Conservation (phyloP, 2,797 vertebrate genomes). For the Coendou prehensilis region DNA sequence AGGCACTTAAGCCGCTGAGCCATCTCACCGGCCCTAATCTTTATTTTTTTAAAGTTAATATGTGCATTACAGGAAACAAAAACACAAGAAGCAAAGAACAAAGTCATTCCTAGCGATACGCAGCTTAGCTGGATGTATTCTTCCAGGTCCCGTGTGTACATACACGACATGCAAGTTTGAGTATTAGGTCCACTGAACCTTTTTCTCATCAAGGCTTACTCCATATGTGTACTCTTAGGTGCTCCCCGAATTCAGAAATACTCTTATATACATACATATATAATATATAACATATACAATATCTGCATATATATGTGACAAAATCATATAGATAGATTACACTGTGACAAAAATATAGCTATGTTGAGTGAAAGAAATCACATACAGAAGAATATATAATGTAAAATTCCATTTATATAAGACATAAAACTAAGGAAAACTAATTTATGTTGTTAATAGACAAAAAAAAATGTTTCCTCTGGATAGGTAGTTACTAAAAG, state of each 20-base stretch:
- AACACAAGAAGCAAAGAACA: background rate
- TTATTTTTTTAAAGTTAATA: background rate
- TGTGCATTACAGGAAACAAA: background rate
- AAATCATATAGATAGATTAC: background rate
- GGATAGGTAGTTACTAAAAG: background rate
- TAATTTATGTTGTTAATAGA: background rate
- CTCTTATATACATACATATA: background rate
- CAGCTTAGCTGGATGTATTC: background rate
- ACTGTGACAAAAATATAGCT: background rate
- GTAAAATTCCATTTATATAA: background rate
- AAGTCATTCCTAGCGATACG: background rate
- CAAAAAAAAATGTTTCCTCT: background rate
- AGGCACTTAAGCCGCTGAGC: no score
- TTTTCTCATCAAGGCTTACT: background rate
- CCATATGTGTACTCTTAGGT: background rate
- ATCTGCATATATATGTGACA: background rate
- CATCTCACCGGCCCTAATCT: no score
- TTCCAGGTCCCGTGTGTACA: background rate
- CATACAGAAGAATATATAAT: background rate
- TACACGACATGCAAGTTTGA: background rate
- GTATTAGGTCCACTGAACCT: background rate
- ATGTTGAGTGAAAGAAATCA: background rate
- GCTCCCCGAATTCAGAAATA: background rate
- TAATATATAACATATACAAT: no score
- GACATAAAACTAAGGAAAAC: background rate